These are phyloP conservation scores for Pristionchus maxplancki DNA, from an alignment of 2,888 invertebrate species.

Conservation along the genomic window DNA sequence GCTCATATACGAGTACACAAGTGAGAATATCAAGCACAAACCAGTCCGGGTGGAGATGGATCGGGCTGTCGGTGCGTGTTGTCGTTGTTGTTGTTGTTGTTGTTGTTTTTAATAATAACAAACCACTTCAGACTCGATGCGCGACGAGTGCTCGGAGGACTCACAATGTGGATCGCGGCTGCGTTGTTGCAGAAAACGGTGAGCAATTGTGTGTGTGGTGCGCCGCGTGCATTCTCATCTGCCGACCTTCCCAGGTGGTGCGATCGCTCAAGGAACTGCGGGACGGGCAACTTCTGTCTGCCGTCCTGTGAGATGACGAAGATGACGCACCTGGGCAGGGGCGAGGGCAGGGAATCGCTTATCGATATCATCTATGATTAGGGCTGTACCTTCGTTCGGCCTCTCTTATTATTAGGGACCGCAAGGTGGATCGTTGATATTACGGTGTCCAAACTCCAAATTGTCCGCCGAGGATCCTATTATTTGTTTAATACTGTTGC, in stretches of 20 bases:
- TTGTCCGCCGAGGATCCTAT: too few relatives aligned
- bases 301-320: slow-evolving; percentile 64
- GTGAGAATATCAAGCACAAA: slow-evolving; percentile 33
- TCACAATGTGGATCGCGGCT: slow-evolving; percentile 32
- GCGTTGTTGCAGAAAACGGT: slow-evolving; percentile 38
- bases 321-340: slow-evolving; percentile 59
- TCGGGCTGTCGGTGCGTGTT: slow-evolving; percentile 25
- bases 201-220: background rate
- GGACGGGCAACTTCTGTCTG: slow-evolving; percentile 57
- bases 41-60: slow-evolving; percentile 51
- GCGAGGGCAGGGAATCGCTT: background rate
- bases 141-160: slow-evolving; percentile 38
- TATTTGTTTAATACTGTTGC: too few relatives aligned
- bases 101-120: too few relatives aligned
- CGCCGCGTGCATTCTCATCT: too few relatives aligned
- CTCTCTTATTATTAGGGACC: too few relatives aligned
- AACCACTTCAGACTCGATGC: slow-evolving; percentile 43
- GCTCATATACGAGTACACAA: slow-evolving; percentile 47
- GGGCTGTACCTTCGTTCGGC: too few relatives aligned
- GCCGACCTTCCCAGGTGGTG: slow-evolving; percentile 53
- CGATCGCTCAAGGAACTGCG: slow-evolving; percentile 44
- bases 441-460: too few relatives aligned
- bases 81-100: too few relatives aligned
- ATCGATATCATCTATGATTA: slow-evolving; percentile 52
- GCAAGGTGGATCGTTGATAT: too few relatives aligned